Conservation (phyloP, 2,113 vertebrate genomes). For the Scomber colias region DNA sequence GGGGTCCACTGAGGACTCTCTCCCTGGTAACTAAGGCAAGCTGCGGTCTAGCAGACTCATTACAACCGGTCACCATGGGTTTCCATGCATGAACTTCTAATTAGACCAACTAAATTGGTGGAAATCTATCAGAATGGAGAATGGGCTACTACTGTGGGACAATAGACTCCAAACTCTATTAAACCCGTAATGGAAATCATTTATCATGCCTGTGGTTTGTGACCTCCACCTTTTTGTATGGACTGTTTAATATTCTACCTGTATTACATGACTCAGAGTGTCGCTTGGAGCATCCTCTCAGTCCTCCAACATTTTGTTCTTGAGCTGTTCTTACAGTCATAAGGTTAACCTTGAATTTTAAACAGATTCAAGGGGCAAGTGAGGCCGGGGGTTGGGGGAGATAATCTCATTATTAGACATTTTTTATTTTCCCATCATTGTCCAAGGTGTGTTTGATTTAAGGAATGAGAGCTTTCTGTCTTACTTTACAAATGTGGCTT, state of each 20-base stretch:
- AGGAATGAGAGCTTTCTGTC: not conserved
- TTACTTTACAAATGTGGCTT: not conserved
- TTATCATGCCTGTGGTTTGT: conserved; percentile 80
- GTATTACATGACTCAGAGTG: conserved; percentile 49
- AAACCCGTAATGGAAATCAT: conserved; percentile 80
- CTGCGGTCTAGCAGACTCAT: conserved; percentile 62
- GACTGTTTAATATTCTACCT: conserved; percentile 74
- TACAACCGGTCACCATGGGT: conserved; percentile 65
- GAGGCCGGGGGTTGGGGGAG: not conserved
- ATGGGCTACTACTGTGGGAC: conserved; percentile 41
- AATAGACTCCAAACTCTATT: conserved; percentile 79
- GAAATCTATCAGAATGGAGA: conserved; percentile 56
- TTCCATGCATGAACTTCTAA: conserved; percentile 77
- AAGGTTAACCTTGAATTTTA: conserved; percentile 52
- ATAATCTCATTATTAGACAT: conserved; percentile 20
- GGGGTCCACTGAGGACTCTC: conserved; percentile 45
- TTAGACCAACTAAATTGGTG: conserved; percentile 75
- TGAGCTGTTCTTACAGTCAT: conserved; percentile 51
- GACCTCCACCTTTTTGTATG: conserved; percentile 77
- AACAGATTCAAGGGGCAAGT: not conserved
- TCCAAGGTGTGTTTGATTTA: conserved; percentile 3
- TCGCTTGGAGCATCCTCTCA: conserved; percentile 36
- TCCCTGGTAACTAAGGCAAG: conserved; percentile 48
- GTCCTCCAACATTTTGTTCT: conserved; percentile 63
- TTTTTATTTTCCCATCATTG: conserved; percentile 4